A percentile compares a stretch with the other conserved stretches of the same genome.
Conservation (phyloP, 1,140 invertebrate genomes). For the Chironomus striatipennis region DNA sequence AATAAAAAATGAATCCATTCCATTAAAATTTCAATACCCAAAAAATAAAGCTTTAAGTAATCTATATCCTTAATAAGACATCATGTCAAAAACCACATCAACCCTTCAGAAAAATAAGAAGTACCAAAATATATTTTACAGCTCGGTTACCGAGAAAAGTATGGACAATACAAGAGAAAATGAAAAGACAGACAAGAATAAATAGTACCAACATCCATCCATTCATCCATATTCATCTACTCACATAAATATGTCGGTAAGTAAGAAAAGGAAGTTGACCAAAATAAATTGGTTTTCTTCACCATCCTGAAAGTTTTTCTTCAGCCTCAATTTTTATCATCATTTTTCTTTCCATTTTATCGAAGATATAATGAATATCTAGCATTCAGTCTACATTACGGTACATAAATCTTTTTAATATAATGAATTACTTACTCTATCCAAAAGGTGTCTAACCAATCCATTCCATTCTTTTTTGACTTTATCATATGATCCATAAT, state of each 20-base stretch:
- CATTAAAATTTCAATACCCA: no score
- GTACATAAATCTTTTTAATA: not conserved
- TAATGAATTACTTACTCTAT: conserved; percentile 53
- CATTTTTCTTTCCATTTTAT: no score
- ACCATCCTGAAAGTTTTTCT: not conserved
- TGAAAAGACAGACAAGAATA: not conserved
- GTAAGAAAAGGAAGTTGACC: not conserved
- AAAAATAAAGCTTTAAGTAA: no score
- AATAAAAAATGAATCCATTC: no score
- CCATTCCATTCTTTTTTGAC: conserved; percentile 75
- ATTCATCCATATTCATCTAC: not conserved
- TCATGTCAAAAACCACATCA: no score
- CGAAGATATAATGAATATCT: no score
- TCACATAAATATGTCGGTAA: not conserved
- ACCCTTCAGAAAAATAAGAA: no score
- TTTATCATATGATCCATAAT: conserved; percentile 64
- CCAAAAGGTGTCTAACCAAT: conserved; percentile 69
- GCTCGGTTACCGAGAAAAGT: no score
- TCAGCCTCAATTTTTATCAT: not conserved
- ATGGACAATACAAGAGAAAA: not conserved
- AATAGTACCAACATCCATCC: not conserved
- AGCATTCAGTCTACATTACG: not conserved
- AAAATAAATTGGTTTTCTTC: not conserved
- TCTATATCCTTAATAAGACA: no score
- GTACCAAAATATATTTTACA: no score